Percentiles rank a stretch among this genome's conserved stretches.
Conservation (phyloP, 2,797 vertebrate species). For the Lacerta agilis region DNA sequence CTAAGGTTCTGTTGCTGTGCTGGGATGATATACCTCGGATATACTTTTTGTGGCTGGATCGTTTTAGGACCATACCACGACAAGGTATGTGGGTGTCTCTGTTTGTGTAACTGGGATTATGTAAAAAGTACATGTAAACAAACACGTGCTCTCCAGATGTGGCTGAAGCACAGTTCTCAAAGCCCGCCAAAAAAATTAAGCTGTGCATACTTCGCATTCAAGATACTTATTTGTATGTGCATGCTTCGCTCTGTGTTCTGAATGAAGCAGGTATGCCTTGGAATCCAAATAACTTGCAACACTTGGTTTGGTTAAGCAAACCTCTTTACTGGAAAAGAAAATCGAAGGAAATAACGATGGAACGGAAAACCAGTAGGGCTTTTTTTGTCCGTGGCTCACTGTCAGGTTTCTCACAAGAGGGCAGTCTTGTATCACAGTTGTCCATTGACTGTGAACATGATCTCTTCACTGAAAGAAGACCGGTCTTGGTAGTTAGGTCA, state of each 20-base stretch:
- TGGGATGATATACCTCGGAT: constrained; percentile 97
- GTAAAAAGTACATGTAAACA: no score
- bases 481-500: fast-evolving
- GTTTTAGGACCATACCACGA: constrained; percentile 96
- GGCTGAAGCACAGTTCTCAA: no score
- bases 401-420: constrained; percentile 47
- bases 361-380: not conserved
- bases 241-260: not conserved
- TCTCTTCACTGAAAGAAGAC: not conserved
- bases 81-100: constrained; percentile 80
- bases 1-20: constrained; percentile 97
- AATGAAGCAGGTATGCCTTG: not conserved
- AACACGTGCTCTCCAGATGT: no score
- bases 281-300: not conserved
- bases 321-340: not conserved
- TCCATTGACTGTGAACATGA: not conserved
- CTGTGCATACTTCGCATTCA: not conserved
- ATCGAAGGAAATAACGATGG: not conserved
- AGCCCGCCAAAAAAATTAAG: no score
- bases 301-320: not conserved
- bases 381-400: fast-evolving
- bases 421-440: constrained; percentile 55
- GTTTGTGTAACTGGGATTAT: not conserved
- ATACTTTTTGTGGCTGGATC: constrained; percentile 99
- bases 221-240: not conserved